phyloP scores from a whole-genome alignment of 1,140 invertebrate species.

The Procambarus virginalis region DNA sequence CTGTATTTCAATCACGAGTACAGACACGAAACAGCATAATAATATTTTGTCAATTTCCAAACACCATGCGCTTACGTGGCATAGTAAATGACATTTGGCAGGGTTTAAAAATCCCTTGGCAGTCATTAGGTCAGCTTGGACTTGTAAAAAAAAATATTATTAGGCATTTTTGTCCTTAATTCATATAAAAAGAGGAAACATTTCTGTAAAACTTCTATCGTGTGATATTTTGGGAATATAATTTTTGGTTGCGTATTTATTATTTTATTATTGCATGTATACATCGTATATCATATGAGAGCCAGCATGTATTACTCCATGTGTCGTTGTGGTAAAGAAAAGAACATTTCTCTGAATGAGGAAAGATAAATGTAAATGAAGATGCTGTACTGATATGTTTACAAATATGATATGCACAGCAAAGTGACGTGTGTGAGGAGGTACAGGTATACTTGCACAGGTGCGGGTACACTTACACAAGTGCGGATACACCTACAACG shows the following conservation, averaged over 20 bases:
- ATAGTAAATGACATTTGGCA: conserved; percentile 32
- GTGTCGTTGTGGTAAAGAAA: too few species aligned
- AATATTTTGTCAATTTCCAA: conserved; percentile 18
- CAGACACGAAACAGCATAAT: conserved; percentile 23
- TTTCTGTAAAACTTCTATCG: neutral
- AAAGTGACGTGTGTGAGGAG: too few species aligned
- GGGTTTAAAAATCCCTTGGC: conserved; percentile 11
- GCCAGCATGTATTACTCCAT: too few species aligned
- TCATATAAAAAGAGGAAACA: conserved; percentile 1
- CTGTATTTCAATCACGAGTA: neutral
- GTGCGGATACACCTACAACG: too few species aligned
- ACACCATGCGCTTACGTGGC: conserved; percentile 4
- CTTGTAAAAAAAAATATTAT: neutral
- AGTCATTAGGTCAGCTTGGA: conserved; percentile 30
- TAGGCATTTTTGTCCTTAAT: neutral
- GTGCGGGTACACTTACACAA: too few species aligned
- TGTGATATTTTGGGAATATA: neutral
- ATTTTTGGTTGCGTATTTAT: neutral
- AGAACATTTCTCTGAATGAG: too few species aligned
- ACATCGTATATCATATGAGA: too few species aligned
- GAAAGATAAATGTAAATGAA: too few species aligned
- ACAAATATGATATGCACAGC: too few species aligned
- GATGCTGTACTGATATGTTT: too few species aligned
- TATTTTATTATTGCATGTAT: neutral
- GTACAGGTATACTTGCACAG: too few species aligned